Conservation (phyloP, 2,888 invertebrate species). For the Callosobruchus maculatus region DNA sequence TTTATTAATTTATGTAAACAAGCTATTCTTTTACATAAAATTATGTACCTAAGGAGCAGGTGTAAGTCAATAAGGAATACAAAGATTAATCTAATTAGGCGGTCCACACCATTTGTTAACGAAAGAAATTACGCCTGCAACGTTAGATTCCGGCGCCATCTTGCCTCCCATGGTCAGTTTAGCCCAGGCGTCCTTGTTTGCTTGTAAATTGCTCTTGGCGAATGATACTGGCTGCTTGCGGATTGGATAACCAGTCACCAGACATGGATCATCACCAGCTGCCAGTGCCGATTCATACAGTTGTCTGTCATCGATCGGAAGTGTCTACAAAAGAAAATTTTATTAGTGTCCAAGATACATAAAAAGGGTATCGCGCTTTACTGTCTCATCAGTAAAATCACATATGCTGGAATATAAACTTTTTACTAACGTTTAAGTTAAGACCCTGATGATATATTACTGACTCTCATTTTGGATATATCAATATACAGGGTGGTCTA, state of each 20-base stretch:
- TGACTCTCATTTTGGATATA: too few species aligned
- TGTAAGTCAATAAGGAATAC: too few species aligned
- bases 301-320: conserved; percentile 82
- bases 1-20: too few species aligned
- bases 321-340: conserved; percentile 59
- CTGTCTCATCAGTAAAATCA: too few species aligned
- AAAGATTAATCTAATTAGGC: conserved; percentile 39
- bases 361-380: too few species aligned
- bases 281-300: conserved; percentile 74
- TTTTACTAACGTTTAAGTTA: too few species aligned
- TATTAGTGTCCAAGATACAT: too few species aligned
- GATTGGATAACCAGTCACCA: conserved; percentile 88
- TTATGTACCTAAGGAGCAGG: background rate
- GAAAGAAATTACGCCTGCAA: conserved; percentile 75
- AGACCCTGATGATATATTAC: too few species aligned
- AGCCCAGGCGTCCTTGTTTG: conserved; percentile 93
- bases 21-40: background rate
- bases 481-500: too few species aligned
- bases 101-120: conserved; percentile 84
- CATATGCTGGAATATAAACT: too few species aligned
- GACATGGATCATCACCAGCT: conserved; percentile 63
- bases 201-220: conserved; percentile 52
- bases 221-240: conserved; percentile 54
- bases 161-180: conserved; percentile 79
- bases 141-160: conserved; percentile 64